These are phyloP conservation scores for Platycercus adscitus DNA, from an alignment of 2,113 vertebrate genomes.

Conservation along the genomic window DNA sequence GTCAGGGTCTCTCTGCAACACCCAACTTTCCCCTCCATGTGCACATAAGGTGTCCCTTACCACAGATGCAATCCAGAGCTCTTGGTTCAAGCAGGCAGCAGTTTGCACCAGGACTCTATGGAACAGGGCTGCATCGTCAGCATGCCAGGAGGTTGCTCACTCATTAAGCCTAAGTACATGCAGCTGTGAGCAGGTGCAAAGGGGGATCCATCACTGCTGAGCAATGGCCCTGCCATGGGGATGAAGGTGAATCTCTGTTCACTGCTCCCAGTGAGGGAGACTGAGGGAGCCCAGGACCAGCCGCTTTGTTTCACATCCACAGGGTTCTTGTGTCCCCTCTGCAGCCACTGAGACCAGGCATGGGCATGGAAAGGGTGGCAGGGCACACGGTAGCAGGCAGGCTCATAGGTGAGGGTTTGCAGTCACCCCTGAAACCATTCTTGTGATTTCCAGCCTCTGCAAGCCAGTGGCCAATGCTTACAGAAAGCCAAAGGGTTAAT, in stretches of 20 bases:
- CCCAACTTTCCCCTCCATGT: background rate
- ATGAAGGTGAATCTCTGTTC: background rate
- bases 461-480: background rate
- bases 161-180: background rate
- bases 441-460: background rate
- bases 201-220: background rate
- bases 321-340: background rate
- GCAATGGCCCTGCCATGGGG: background rate
- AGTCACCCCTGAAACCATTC: background rate
- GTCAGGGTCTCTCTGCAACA: background rate
- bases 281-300: background rate
- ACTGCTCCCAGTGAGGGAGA: background rate
- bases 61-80: background rate
- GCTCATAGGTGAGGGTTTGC: background rate
- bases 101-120: background rate
- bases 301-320: background rate
- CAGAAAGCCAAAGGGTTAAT: background rate
- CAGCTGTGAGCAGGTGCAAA: background rate
- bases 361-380: background rate
- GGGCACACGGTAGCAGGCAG: background rate
- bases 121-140: background rate
- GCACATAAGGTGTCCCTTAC: fast-evolving
- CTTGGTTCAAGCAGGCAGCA: background rate
- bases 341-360: background rate
- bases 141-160: background rate